Conservation (phyloP, 2,113 vertebrate genomes). For the Tamias sibiricus region DNA sequence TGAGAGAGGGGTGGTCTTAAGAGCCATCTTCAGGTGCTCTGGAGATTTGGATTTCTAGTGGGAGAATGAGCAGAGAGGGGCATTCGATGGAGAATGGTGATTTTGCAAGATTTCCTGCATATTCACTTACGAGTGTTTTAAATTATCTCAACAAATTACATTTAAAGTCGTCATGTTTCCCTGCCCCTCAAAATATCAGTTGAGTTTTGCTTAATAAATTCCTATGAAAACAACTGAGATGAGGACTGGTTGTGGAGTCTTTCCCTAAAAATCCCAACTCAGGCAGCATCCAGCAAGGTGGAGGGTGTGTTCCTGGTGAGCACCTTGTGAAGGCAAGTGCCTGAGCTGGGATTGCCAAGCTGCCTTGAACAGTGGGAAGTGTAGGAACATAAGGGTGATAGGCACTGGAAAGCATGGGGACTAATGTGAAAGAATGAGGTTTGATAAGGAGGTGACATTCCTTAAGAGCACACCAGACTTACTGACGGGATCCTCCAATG, state of each 20-base stretch:
- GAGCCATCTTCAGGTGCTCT: not conserved
- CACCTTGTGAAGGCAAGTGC: not conserved
- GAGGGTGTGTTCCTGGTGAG: not conserved
- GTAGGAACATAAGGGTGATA: not conserved
- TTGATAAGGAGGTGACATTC: not conserved
- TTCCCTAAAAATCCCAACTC: not conserved
- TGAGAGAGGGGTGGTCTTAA: fast-evolving
- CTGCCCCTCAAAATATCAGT: not conserved
- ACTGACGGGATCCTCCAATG: not conserved
- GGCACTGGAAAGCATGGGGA: not conserved
- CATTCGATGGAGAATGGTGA: not conserved
- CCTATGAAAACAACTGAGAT: not conserved
- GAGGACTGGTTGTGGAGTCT: not conserved
- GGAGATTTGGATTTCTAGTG: not conserved
- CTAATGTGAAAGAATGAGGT: not conserved
- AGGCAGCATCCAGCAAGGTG: not conserved
- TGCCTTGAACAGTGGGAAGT: not conserved
- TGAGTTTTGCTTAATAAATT: slow-evolving; percentile 2
- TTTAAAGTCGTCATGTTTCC: not conserved
- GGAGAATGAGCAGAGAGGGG: not conserved
- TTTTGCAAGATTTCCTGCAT: slow-evolving; percentile 2
- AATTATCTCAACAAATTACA: not conserved
- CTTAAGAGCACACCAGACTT: not conserved
- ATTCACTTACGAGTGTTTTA: not conserved
- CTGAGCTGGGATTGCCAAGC: not conserved